Base-by-base conservation (phyloP, 2,113 vertebrate species). In the Cyprinus carpio region DNA sequence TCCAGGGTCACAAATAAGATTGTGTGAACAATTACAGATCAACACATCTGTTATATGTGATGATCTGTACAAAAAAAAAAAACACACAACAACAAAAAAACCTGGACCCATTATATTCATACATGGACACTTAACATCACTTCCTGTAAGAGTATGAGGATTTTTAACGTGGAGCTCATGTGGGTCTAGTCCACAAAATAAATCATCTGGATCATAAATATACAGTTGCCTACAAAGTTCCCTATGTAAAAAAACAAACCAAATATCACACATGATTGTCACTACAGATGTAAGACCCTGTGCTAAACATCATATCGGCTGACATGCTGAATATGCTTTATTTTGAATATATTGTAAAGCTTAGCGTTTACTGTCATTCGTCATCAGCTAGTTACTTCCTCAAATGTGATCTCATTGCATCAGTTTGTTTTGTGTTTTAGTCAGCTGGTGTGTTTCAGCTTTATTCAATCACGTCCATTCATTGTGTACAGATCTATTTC, bases 381-480 rank as follows among this genome's bases (percentile, higher is more conserved):
- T 54, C 80, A 82, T 54, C 18, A 27, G 43, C 37, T 65, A 46
- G 25, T 65, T 81, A 81, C 79, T 81, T 79, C 58, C 76, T 60
- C 54, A 62, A 79, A 60, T 6, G 1, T 12, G 7, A 6, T 40
- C 56, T 79, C 37, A 43, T 79, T 62, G 76, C 76, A 62, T 79
- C 34, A 62, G 20, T 77, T 13, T 79, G 31, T 13, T 43, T 80
- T 64, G 58, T 27, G 58, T 64, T 80, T 27, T 64, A 65, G 58
- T 64, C 58, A 80, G 58, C 43, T 64, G 13, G 76, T 79, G 37
- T 64, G 37, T 80, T 46, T 65, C 58, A 20, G 37, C 81, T 71
- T 83, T 72, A 83, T 82, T 82, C 60, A 82, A 82, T 82, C 80
- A 82, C 27, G 27, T 83, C 43, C 25, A 83, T 83, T 72, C 65